These are phyloP conservation scores for Protosalanx chinensis DNA, from an alignment of 2,797 vertebrate species.

Conservation along the genomic window DNA sequence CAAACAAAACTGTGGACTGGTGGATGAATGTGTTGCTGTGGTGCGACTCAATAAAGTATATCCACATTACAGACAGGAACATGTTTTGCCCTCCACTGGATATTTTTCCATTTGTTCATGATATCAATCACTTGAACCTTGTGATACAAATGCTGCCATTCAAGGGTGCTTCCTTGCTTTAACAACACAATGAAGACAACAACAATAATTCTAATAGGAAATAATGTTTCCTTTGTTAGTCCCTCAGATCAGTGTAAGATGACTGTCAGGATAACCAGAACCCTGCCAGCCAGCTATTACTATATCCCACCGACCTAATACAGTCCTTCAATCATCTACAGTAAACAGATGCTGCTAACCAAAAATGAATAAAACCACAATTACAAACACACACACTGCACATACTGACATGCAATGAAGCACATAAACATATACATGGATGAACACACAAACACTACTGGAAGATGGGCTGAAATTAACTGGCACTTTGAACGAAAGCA, in stretches of 20 bases:
- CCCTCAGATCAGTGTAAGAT: constrained; percentile 21
- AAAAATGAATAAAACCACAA: constrained; percentile 10
- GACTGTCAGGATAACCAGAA: constrained; percentile 2
- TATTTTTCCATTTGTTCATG: background rate
- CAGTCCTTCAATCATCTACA: background rate
- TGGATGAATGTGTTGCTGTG: background rate
- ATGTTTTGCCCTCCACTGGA: too few species aligned
- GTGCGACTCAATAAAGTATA: background rate
- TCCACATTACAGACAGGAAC: background rate
- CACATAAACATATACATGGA: constrained; percentile 3
- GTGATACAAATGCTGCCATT: too few species aligned
- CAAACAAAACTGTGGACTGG: background rate
- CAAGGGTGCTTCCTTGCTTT: background rate
- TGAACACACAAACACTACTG: background rate
- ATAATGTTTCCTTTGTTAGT: constrained; percentile 49
- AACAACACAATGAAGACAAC: constrained; percentile 26
- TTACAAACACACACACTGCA: constrained; percentile 17
- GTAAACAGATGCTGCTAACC: constrained; percentile 4
- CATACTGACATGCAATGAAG: background rate
- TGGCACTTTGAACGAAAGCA: background rate
- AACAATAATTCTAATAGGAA: constrained; percentile 52
- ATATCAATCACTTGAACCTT: background rate
- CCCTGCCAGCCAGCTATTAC: background rate
- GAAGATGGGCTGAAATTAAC: background rate
- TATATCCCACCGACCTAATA: background rate